Evolutionary conservation across 1,140 invertebrate genomes (phyloP), one percentile per base, ranked within the genome.

Genomic region (Amyelois transitella): DNA sequence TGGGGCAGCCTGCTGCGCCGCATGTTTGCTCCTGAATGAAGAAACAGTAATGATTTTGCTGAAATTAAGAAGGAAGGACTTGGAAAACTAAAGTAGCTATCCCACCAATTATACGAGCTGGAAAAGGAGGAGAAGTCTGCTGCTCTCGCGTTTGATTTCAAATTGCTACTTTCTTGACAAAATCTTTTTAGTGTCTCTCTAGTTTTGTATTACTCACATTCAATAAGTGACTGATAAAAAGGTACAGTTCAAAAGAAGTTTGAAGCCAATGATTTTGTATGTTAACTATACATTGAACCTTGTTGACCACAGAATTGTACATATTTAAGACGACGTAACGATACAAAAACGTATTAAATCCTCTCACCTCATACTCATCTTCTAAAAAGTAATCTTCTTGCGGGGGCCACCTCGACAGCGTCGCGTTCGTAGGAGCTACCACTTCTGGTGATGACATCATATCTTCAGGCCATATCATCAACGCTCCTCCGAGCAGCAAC

Each of bases 1-100:
- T 81, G 2, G 86, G 85, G 51, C 82, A 87, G 1, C 86, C 86
- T 0, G 79, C 75, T 10, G 84, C 77, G 8, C 88, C 86, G 51
- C 84, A 89, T 0, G 72, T 84, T 17, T 60, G 74, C 53, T 88
- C 79, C 77, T 86, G 58, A 6, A n/a, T n/a, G n/a, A n/a, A n/a
- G 70, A 70, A 28, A 28, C 7, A 28, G 2, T 5, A 5, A 28
- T 28, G 12, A 12, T 12, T 10, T 10, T 1, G 25, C 12, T 28
- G 12, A 6, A 28, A 5, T 28, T 8, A 28, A 14, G 17, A 3
- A 14, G 4, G 32, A 38, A 14, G n/a, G 1, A 38, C 32, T 14
- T 1, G 17, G 32, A n/a, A n/a, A n/a, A n/a, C n/a, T n/a, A n/a
- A n/a, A n/a, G n/a, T n/a, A n/a, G n/a, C n/a, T n/a, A n/a, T n/a